A percentile compares a stretch with the other conserved stretches of the same genome.
Evolutionary conservation across 92 coral and sea anemone species (phyloP).

Genomic region (Zoanthus solanderi): DNA sequence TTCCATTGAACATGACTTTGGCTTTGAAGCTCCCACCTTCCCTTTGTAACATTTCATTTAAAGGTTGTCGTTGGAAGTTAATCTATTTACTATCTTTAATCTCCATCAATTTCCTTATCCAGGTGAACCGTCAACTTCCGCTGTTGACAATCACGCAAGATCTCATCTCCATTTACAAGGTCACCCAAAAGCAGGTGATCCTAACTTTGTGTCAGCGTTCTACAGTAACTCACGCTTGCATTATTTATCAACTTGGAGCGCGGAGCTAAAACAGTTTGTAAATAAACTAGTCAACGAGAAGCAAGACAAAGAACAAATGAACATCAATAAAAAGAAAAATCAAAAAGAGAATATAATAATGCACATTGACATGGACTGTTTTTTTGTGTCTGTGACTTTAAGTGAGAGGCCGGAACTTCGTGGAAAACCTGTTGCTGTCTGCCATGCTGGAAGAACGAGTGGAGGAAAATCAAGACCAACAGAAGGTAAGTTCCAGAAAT

Average conservation of each 20-base stretch:
- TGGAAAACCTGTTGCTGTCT: conserved; percentile 97
- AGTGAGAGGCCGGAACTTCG: conserved; percentile 85
- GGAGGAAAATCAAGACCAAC: neutral
- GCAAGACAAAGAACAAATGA: conserved; percentile 52
- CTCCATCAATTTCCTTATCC: neutral
- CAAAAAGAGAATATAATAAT: conserved; percentile 79
- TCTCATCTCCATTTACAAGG: conserved; percentile 18
- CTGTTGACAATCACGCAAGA: neutral
- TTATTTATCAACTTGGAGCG: conserved; percentile 95
- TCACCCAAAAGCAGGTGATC: conserved; percentile 85
- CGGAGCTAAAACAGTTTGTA: conserved; percentile 91
- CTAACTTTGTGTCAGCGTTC: conserved; percentile 90
- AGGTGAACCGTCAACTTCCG: conserved; percentile 22
- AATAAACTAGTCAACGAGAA: conserved; percentile 74
- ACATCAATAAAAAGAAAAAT: conserved; percentile 44
- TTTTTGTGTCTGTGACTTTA: conserved; percentile 91
- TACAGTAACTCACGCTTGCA: conserved; percentile 95
- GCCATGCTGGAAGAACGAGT: conserved; percentile 88
- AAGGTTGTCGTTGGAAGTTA: no score
- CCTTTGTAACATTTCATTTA: no score
- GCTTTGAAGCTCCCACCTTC: no score
- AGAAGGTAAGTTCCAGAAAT: conserved; percentile 8
- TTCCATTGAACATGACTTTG: no score
- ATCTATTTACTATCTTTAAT: no score
- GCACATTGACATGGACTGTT: conserved; percentile 99